Percentiles rank a stretch among this genome's conserved stretches.
Conservation (phyloP, 1,140 invertebrate genomes). For the Ladona fulva region DNA sequence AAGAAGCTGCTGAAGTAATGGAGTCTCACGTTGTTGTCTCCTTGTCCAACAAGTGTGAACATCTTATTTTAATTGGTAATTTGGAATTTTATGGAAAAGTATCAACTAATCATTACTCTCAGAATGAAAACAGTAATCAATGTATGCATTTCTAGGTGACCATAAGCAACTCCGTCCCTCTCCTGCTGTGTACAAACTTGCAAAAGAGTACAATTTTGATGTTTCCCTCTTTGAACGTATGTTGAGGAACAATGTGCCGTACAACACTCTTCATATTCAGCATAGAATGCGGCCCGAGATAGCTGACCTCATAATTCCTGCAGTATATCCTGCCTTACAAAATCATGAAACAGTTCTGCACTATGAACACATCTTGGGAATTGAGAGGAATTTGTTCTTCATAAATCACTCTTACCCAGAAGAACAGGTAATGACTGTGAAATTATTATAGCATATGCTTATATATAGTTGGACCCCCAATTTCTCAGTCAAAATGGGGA, state of each 20-base stretch:
- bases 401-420: slow-evolving; percentile 46
- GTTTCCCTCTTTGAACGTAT: slow-evolving; percentile 67
- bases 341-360: slow-evolving; percentile 43
- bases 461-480: too few species aligned
- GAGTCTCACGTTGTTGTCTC: too few species aligned
- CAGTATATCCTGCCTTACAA: slow-evolving; percentile 40
- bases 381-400: slow-evolving; percentile 51
- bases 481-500: too few species aligned
- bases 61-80: too few species aligned
- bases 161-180: too few species aligned
- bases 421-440: slow-evolving; percentile 28
- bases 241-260: slow-evolving; percentile 47
- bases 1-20: too few species aligned
- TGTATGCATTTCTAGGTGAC: too few species aligned
- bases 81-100: too few species aligned
- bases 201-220: slow-evolving; percentile 50
- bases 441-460: too few species aligned
- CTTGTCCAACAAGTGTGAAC: too few species aligned
- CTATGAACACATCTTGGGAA: slow-evolving; percentile 42
- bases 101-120: too few species aligned
- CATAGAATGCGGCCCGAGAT: slow-evolving; percentile 60
- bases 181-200: slow-evolving; percentile 45
- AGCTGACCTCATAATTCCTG: slow-evolving; percentile 46
- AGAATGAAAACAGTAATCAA: too few species aligned
- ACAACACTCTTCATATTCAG: slow-evolving; percentile 44